phyloP scores from a whole-genome alignment of 2,113 vertebrate species.

The Pachyramphus minor region DNA sequence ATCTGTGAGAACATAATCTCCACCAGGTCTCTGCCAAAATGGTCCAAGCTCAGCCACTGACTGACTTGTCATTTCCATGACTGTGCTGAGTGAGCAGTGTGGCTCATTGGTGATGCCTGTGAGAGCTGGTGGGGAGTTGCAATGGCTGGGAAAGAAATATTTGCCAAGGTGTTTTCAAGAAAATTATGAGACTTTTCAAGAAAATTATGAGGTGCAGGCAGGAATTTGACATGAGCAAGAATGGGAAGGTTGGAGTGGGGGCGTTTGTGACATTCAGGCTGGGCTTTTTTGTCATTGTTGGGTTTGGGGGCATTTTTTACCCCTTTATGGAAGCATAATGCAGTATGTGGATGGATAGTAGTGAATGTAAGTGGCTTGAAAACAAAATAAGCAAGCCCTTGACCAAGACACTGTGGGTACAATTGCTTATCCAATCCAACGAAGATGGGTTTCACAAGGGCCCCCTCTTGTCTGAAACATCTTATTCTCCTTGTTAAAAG shows the following conservation, averaged over 20 bases:
- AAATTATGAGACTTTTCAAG: not conserved
- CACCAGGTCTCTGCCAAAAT: not conserved
- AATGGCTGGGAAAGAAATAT: not conserved
- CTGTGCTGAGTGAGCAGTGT: not conserved
- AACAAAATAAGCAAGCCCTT: slow-evolving; percentile 23
- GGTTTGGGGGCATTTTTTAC: not conserved
- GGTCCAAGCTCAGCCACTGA: not conserved
- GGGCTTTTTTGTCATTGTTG: not conserved
- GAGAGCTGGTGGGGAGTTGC: not conserved
- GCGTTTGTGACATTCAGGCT: not conserved
- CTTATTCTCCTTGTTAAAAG: slow-evolving; percentile 51
- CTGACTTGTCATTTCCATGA: not conserved
- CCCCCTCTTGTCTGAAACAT: slow-evolving; percentile 1
- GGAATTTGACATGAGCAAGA: not conserved
- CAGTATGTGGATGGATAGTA: not conserved
- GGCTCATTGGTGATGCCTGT: not conserved
- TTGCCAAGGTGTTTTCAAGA: not conserved
- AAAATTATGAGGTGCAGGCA: not conserved
- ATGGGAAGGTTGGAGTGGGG: not conserved
- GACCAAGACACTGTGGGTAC: not conserved
- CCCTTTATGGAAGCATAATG: not conserved
- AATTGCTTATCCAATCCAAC: not conserved
- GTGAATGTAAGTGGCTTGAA: not conserved
- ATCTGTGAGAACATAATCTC: not conserved
- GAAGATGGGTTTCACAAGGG: not conserved